phyloP scores from a whole-genome alignment of 2,113 vertebrate species.

The Sakesphorus luctuosus region DNA sequence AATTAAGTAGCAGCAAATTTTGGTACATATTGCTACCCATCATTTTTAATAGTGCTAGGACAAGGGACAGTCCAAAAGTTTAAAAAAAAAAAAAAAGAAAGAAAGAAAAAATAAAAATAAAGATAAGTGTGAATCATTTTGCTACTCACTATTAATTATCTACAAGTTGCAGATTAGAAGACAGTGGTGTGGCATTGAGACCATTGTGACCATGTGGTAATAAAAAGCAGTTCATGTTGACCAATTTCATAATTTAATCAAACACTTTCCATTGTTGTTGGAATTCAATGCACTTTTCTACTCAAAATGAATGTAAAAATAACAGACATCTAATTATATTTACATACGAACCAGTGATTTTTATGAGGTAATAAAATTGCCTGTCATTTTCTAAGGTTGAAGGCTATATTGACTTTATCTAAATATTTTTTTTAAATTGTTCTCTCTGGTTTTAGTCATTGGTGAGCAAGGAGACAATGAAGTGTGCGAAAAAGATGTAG shows the following conservation, averaged over 20 bases:
- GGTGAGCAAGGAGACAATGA: neutral
- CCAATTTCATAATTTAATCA: neutral
- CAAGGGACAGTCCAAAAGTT: neutral
- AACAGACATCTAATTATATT: neutral
- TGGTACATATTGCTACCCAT: neutral
- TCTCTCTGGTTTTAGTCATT: neutral
- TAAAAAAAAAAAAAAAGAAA: neutral
- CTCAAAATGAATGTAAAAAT: neutral
- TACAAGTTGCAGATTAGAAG: neutral
- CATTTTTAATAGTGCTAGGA: neutral
- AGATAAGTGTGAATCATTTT: neutral
- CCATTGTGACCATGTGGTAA: neutral
- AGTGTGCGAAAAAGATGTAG: neutral
- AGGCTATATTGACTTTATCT: neutral
- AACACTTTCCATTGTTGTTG: neutral
- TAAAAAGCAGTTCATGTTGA: neutral
- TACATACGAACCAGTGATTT: neutral
- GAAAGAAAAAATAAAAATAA: neutral
- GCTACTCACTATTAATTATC: neutral
- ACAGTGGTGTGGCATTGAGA: neutral
- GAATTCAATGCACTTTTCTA: neutral
- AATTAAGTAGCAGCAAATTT: neutral
- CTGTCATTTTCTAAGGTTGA: neutral
- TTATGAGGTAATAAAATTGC: neutral
- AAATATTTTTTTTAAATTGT: conserved; percentile 6